These are phyloP conservation scores for Gandaritis pyraliata DNA, from an alignment of 2,888 invertebrate species.

Conservation along the genomic window DNA sequence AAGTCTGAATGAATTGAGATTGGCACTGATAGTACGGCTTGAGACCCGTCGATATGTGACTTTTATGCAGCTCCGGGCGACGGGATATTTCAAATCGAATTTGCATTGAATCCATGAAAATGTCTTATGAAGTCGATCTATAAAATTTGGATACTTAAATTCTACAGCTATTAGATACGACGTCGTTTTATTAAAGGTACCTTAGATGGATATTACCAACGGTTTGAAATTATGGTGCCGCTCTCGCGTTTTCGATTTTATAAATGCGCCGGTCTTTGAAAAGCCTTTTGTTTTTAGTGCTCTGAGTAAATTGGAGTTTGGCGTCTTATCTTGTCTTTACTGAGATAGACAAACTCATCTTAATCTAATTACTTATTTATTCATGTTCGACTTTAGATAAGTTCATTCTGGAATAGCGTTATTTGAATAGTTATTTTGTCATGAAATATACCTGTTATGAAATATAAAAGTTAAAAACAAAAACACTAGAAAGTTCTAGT, in stretches of 20 bases:
- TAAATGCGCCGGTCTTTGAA: slow-evolving; percentile 19
- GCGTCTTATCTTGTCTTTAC: slow-evolving; percentile 11
- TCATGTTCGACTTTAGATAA: slow-evolving; percentile 1
- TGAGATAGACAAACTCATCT: slow-evolving; percentile 7
- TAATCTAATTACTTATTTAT: slow-evolving; percentile 10
- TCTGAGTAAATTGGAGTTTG: slow-evolving; percentile 31
- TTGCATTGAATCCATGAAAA: slow-evolving; percentile 52
- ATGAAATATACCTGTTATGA: too few relatives aligned
- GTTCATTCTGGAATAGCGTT: too few relatives aligned
- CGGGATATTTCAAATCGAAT: slow-evolving; percentile 60
- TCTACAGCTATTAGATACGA: slow-evolving; percentile 40
- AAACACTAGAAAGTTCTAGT: too few relatives aligned
- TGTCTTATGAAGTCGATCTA: slow-evolving; percentile 44
- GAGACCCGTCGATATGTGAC: slow-evolving; percentile 56
- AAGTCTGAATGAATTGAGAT: neutral
- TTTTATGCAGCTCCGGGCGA: slow-evolving; percentile 56
- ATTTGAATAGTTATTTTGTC: too few relatives aligned
- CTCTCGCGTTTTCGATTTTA: slow-evolving; percentile 34
- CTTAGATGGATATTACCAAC: slow-evolving; percentile 33
- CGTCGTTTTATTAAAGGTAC: slow-evolving; percentile 40
- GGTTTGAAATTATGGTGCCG: slow-evolving; percentile 34
- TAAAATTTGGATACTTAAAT: slow-evolving; percentile 41
- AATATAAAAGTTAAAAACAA: too few relatives aligned
- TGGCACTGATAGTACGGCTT: slow-evolving; percentile 19
- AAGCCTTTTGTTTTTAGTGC: slow-evolving; percentile 33